Evolutionary conservation across 1,140 invertebrate species (phyloP), one percentile per base, ranked within the genome.

Genomic region (Bombus haemorrhoidalis): DNA sequence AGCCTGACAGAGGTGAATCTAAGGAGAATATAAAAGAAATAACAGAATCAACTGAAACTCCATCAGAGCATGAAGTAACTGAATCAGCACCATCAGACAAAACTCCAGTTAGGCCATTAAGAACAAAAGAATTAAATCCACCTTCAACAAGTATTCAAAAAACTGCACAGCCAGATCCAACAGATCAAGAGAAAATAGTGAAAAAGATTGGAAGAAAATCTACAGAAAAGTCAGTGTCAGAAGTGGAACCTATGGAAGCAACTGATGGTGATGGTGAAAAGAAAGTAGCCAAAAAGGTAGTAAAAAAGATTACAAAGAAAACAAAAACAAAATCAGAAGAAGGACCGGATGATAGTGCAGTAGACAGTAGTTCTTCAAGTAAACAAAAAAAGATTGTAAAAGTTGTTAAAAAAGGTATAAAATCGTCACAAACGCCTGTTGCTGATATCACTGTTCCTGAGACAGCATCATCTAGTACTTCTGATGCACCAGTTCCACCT

Each of bases 401-500:
- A 53, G 53, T 89, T n/a, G 79, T 85, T 32, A 93, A 93, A 75
- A 94, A 93, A 86, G 72, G 77, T 28, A 78, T 91, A 22, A 94
- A 94, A 83, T 78, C 91, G 5, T 76, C 89, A 9, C 91, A 92
- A 57, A 91, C 81, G 66, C 86, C 93, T 28, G 92, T 92, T 73
- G 77, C 91, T 3, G 93, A 94, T 59, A 74, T 92, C 47, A 79
- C 81, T 57, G 89, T 92, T 37, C 92, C 92, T 71, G 92, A 94
- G 71, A 95, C 92, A n/a, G 91, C 93, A 59, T 91, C 92, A 47
- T 86, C 91, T 43, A 79, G 83, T 64, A 89, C 86, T 59, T 87
- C 93, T 2, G 92, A 95, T 43, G 85, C 88, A 28, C 95, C 95
- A 39, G 89, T 95, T 73, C 95, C 95, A 10, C 95, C 95, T 0